A percentile compares a stretch with the other conserved stretches of the same genome.
phyloP scores from a whole-genome alignment of 1,140 invertebrate species.

The Matsumurasca onukii region DNA sequence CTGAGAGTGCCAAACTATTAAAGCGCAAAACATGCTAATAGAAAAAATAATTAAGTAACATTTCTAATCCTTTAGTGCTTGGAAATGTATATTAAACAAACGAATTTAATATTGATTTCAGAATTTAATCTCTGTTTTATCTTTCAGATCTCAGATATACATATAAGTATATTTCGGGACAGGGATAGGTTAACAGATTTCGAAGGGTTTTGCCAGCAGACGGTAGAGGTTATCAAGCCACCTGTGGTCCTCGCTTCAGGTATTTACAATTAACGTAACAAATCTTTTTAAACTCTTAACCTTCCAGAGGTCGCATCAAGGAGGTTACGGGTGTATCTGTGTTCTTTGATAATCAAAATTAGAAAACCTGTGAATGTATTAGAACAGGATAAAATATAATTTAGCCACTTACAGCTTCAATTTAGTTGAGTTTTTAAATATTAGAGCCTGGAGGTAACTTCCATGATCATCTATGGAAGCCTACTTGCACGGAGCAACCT shows the following conservation, averaged over 20 bases:
- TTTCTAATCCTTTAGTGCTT: too few relatives aligned
- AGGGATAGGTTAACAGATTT: constrained; percentile 71
- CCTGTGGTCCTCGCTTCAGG: constrained; percentile 79
- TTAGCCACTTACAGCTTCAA: neutral
- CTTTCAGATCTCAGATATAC: constrained; percentile 81
- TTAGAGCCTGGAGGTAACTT: neutral
- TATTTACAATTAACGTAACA: constrained; percentile 44
- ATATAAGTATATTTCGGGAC: constrained; percentile 85
- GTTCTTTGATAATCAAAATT: neutral
- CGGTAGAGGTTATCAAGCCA: constrained; percentile 74
- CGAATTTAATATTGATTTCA: too few relatives aligned
- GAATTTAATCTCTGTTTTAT: too few relatives aligned
- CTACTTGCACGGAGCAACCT: too few relatives aligned
- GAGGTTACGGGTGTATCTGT: neutral
- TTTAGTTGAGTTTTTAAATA: neutral
- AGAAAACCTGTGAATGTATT: neutral
- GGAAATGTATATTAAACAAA: too few relatives aligned
- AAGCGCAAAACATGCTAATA: too few relatives aligned
- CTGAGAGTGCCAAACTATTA: too few relatives aligned
- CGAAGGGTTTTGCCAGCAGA: constrained; percentile 75
- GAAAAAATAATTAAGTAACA: too few relatives aligned
- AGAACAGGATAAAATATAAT: neutral
- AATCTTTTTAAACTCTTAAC: neutral
- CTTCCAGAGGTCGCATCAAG: neutral
- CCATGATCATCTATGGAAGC: too few relatives aligned